Base-by-base conservation (phyloP, 2,888 invertebrate genomes). In the Cephus rjabovi region DNA sequence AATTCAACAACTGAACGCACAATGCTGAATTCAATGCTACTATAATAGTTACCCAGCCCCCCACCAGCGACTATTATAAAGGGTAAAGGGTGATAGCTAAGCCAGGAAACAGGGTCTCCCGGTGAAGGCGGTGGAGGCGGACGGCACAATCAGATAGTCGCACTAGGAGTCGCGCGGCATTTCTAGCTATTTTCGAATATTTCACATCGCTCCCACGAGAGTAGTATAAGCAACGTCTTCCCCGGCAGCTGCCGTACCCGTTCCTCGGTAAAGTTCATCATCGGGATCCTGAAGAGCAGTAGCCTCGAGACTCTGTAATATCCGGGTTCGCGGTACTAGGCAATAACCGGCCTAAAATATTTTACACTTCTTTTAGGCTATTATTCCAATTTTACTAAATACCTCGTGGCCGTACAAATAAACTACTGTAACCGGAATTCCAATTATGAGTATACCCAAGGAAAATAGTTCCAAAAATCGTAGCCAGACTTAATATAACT, bases 41-140 rank as follows among this genome's bases (percentile, higher is more conserved):
- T 83, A 88, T 88, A 88, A 88, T 88, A 88, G 88, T 86, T 83
- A 81, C 81, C 80, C 70, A 75, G 30, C 37, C 79, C 85, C 87
- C 88, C 87, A 86, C 84, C 77, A 83, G 73, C 75, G 77, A 77
- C 79, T 77, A 78, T 81, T 83, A 75, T 74, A 71, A 71, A 30
- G 71, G 30, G 12, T 30, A 71, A 71, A 30, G 71, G 71, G 11
- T n/a, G 23, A 23, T 23, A 30, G 71, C 71, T 6, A 12, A 71
- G 12, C 30, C 40, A 71, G 12, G 12, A 70, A 70, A 70, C 70
- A 70, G 71, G 33, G 12, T 71, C 71, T 71, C 71, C 15, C 71
- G 12, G 71, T 33, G 71, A 74, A 33, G 74, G 23, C 74, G n/a
- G 35, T 15, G 34, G 34, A 71, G 31, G 71, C 34, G 71, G 74